Evolutionary conservation across 2,797 vertebrate genomes (phyloP).

Genomic region (Coranthus polyacanthus): DNA sequence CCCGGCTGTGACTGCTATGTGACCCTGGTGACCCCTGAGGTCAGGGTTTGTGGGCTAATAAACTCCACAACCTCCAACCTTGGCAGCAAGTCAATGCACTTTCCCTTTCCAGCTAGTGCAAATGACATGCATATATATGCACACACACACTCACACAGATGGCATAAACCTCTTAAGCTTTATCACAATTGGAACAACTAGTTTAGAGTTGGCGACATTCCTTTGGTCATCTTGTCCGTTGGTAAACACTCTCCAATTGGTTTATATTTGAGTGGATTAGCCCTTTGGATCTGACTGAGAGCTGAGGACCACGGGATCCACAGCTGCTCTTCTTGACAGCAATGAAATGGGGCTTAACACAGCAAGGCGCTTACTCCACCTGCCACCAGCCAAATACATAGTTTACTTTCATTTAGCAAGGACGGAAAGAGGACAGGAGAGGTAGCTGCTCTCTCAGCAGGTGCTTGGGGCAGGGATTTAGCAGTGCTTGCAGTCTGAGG

Average conservation of each 20-base stretch:
- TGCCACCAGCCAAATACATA: conserved; percentile 66
- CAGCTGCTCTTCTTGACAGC: conserved; percentile 67
- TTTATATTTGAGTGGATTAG: conserved; percentile 60
- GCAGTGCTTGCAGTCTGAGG: conserved; percentile 68
- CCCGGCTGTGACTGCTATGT: conserved; percentile 23
- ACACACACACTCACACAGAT: not conserved
- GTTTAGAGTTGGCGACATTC: conserved; percentile 31
- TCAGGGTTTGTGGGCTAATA: conserved; percentile 48
- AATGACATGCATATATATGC: conserved; percentile 9
- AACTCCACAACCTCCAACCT: conserved; percentile 39
- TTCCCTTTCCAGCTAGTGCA: conserved; percentile 59
- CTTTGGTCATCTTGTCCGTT: conserved; percentile 40
- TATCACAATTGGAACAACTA: conserved; percentile 46
- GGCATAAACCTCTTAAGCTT: conserved; percentile 27
- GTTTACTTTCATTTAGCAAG: conserved; percentile 74
- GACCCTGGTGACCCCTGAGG: conserved; percentile 60
- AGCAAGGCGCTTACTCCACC: conserved; percentile 62
- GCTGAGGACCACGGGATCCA: conserved; percentile 51
- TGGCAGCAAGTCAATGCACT: conserved; percentile 50
- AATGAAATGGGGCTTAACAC: conserved; percentile 53
- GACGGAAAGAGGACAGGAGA: conserved; percentile 51
- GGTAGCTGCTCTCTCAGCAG: conserved; percentile 66
- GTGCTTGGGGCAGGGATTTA: conserved; percentile 69
- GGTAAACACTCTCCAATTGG: conserved; percentile 54
- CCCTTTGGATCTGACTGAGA: conserved; percentile 32